Percentiles rank a stretch among this genome's conserved stretches.
phyloP scores from a whole-genome alignment of 2,888 invertebrate genomes.

The Scaeva pyrastri region DNA sequence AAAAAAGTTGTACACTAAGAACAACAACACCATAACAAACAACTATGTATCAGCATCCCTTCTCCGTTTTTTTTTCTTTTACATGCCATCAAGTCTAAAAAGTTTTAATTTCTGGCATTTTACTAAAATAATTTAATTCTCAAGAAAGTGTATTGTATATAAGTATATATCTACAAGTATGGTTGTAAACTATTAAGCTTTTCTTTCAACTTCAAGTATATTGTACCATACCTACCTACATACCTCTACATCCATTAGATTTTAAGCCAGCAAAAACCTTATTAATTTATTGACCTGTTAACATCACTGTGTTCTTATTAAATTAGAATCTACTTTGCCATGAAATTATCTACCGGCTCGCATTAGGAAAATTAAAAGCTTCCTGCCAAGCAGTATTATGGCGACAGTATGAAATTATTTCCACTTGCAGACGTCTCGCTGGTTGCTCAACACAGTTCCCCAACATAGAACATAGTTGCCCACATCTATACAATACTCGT shows the following conservation, averaged over 20 bases:
- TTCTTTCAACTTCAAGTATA: neutral
- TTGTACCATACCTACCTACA: neutral
- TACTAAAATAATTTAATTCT: too few species aligned
- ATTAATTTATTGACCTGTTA: slow-evolving; percentile 76
- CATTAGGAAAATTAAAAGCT: slow-evolving; percentile 76
- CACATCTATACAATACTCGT: neutral
- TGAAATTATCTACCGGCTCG: slow-evolving; percentile 74
- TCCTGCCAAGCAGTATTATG: slow-evolving; percentile 74
- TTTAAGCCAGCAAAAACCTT: slow-evolving; percentile 53
- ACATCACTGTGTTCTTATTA: slow-evolving; percentile 71
- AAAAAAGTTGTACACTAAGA: too few species aligned
- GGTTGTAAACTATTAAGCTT: neutral
- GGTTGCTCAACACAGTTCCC: slow-evolving; percentile 43
- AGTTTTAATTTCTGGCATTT: too few species aligned
- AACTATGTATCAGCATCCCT: too few species aligned
- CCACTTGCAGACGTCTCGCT: slow-evolving; percentile 63
- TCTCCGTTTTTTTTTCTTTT: too few species aligned
- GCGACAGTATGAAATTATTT: slow-evolving; percentile 75
- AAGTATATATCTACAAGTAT: too few species aligned
- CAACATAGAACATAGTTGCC: too few species aligned
- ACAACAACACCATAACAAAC: too few species aligned
- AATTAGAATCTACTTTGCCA: slow-evolving; percentile 74
- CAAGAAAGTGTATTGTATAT: too few species aligned
- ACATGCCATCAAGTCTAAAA: too few species aligned
- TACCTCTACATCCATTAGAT: slow-evolving; percentile 51